phyloP scores from a whole-genome alignment of 2,113 vertebrate species.

The Trichomycterus rosablanca region DNA sequence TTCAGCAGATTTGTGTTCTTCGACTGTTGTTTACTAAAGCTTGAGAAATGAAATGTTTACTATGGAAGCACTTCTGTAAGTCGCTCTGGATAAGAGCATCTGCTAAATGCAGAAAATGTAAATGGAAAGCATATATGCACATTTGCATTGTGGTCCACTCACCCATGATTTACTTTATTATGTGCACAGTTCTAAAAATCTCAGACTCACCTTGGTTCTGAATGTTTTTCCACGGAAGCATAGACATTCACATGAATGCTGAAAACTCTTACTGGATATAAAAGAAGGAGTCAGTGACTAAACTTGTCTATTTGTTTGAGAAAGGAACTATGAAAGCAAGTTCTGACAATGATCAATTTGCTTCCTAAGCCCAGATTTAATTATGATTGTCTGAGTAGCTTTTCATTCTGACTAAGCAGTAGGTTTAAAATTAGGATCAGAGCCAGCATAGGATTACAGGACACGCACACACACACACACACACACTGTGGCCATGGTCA shows the following conservation, averaged over 20 bases:
- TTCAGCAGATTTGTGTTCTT: no score
- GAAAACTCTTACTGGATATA: not conserved
- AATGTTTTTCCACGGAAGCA: not conserved
- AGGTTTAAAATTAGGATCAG: slow-evolving; percentile 51
- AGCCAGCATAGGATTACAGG: slow-evolving; percentile 27
- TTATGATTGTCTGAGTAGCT: slow-evolving; percentile 55
- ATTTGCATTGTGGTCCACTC: no score
- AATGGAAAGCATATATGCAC: no score
- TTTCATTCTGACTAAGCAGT: slow-evolving; percentile 56
- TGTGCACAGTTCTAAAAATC: not conserved
- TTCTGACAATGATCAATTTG: slow-evolving; percentile 42
- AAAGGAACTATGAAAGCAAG: not conserved
- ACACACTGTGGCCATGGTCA: slow-evolving; percentile 20
- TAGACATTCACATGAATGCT: not conserved
- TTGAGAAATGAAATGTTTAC: no score
- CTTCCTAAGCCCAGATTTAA: slow-evolving; percentile 53
- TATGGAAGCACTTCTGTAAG: no score
- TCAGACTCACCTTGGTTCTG: not conserved
- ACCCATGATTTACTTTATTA: no score
- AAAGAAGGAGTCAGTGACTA: not conserved
- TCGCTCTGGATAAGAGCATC: no score
- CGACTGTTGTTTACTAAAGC: no score
- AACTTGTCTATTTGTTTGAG: not conserved
- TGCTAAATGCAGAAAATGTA: no score
- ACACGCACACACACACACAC: slow-evolving; percentile 10